Evolutionary conservation across 2,888 invertebrate species (phyloP), one percentile per base, ranked within the genome.

Genomic region (Cephus runcator): DNA sequence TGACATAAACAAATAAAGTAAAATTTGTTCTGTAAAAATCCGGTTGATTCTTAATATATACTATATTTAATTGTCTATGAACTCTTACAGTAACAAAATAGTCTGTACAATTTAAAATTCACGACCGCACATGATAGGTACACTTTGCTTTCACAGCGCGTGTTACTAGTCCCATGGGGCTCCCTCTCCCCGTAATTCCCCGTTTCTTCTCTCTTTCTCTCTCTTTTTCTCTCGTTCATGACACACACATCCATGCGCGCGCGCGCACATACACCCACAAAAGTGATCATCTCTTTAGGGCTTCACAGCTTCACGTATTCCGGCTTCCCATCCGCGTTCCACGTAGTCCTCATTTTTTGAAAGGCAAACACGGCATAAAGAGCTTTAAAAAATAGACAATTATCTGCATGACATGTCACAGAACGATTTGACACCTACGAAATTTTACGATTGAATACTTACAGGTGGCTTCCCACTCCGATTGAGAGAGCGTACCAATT

Each of bases 401-500:
- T 40, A 40, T 15, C 40, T 1, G 40, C 12, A 15, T 40, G 40
- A 40, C 4, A 6, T 15, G 40, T 40, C 15, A 40, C 40, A 15
- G 40, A 15, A 40, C 40, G 40, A 40, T 40, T 40, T 40, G 12
- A 6, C 15, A 40, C 1, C 69, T 80, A 77, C 75, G 77, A 31
- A 69, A 73, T 34, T 34, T 30, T 2, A 11, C 23, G 1, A n/a
- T 12, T 33, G n/a, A 31, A 31, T 85, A 94, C 96, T 95, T 93
- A 98, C 98, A 96, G 82, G 96, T 95, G 81, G 96, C 98, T 92
- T 98, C 98, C 98, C 98, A 98, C 92, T 98, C 98, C 73, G 96
- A 94, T 85, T 94, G 93, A 15, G 98, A 97, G 86, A 98, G 93
- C 3, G 98, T 98, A 15, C 98, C 98, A 83, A 97, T 92, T 73